Percentiles rank a stretch among this genome's conserved stretches.
Evolutionary conservation across 1,140 invertebrate genomes (phyloP).

Genomic region (Latrodectus geometricus): DNA sequence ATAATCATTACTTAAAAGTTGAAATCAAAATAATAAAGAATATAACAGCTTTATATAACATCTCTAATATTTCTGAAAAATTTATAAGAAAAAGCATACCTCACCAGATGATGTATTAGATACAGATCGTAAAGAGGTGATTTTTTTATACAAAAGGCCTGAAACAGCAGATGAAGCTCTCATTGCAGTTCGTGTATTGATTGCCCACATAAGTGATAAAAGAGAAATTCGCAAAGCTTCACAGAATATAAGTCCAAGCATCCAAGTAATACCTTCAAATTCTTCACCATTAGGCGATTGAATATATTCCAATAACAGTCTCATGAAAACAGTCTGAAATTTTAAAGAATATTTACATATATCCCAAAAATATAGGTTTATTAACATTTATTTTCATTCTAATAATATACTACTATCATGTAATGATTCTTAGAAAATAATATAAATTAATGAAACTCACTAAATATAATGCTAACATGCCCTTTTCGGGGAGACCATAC

Average conservation of each 20-base stretch:
- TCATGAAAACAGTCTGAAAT: constrained; percentile 74
- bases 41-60: no score
- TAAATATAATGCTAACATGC: no score
- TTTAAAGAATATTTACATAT: not conserved
- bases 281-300: constrained; percentile 68
- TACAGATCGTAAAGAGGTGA: constrained; percentile 74
- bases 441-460: no score
- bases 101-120: constrained; percentile 75
- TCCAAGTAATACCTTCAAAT: constrained; percentile 72
- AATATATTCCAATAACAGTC: constrained; percentile 72
- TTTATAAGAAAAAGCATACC: constrained; percentile 68
- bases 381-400: no score
- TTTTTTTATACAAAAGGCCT: constrained; percentile 76
- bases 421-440: no score
- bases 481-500: no score
- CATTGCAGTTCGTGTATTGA: constrained; percentile 70
- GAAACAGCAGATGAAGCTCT: constrained; percentile 65
- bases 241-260: constrained; percentile 71
- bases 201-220: constrained; percentile 75
- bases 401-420: no score
- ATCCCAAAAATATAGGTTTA: no score
- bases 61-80: no score
- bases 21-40: no score
- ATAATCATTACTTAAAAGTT: no score
- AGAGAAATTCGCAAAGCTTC: constrained; percentile 74